These are phyloP conservation scores for Hippocampus kuda DNA, from an alignment of 2,797 vertebrate genomes.

Conservation along the genomic window DNA sequence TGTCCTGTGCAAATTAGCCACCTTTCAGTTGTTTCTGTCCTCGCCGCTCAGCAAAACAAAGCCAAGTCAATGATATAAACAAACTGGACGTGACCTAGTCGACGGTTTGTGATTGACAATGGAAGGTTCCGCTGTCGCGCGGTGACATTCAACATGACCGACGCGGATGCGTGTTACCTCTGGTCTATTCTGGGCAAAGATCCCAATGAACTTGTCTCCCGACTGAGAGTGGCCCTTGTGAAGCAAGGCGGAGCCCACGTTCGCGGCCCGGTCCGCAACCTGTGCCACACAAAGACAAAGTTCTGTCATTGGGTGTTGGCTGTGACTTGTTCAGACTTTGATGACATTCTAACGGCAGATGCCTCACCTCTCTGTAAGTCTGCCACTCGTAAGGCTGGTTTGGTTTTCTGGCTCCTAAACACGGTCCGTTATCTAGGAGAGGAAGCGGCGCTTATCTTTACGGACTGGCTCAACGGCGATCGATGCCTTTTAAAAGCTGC, in stretches of 20 bases:
- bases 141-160: not conserved
- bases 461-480: no score
- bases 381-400: constrained; percentile 89
- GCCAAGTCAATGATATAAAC: not conserved
- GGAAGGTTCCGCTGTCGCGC: no score
- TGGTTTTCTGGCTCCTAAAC: constrained; percentile 87
- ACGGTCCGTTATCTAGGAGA: constrained; percentile 83
- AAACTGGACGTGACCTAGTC: not conserved
- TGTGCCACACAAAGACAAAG: constrained; percentile 35
- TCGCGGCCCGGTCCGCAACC: constrained; percentile 75
- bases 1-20: no score
- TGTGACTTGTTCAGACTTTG: not conserved
- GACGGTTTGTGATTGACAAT: no score
- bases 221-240: constrained; percentile 77
- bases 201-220: constrained; percentile 75
- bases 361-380: constrained; percentile 81
- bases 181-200: constrained; percentile 91
- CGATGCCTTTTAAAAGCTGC: not conserved
- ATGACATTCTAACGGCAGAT: not conserved
- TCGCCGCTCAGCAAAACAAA: not conserved
- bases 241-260: constrained; percentile 80
- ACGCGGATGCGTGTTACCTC: constrained; percentile 70
- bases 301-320: no score
- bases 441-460: not conserved
- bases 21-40: not conserved